Percentiles rank a stretch among this genome's conserved stretches.
These are phyloP conservation scores for Drosophila phalerata DNA, from an alignment of 2,888 invertebrate genomes.

Conservation along the genomic window DNA sequence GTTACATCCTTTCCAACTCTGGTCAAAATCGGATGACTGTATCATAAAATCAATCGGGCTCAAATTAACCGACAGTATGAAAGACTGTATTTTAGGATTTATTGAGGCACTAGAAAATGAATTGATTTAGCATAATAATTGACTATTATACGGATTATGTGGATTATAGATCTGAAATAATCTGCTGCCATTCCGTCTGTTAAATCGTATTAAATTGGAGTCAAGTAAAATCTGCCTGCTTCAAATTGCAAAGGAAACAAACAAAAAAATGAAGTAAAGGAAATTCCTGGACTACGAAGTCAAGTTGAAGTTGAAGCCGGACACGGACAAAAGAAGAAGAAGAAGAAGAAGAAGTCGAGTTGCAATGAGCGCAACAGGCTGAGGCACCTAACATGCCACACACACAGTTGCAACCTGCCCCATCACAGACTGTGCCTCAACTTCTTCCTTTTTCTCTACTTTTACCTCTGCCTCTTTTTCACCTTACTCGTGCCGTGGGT, in stretches of 20 bases:
- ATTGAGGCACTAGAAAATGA: no score
- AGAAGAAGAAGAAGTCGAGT: neutral
- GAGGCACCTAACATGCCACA: neutral
- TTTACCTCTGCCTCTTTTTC: neutral
- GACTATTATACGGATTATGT: no score
- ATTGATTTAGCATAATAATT: no score
- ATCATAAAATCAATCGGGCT: no score
- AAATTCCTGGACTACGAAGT: neutral
- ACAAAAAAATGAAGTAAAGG: neutral
- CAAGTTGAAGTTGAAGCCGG: neutral
- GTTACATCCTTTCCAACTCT: no score
- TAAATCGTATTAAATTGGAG: neutral
- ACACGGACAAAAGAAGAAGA: neutral
- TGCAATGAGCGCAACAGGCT: constrained; percentile 4
- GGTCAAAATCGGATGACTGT: no score
- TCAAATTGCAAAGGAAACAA: neutral
- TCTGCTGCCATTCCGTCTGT: no score
- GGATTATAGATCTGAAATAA: no score
- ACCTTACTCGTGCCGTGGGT: neutral
- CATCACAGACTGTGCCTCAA: neutral
- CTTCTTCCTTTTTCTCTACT: no score
- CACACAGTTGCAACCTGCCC: neutral
- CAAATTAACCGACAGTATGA: no score
- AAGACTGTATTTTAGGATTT: no score
- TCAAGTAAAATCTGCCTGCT: neutral